phyloP scores from a whole-genome alignment of 2,113 vertebrate species.

The Pelecanoides urinatrix region DNA sequence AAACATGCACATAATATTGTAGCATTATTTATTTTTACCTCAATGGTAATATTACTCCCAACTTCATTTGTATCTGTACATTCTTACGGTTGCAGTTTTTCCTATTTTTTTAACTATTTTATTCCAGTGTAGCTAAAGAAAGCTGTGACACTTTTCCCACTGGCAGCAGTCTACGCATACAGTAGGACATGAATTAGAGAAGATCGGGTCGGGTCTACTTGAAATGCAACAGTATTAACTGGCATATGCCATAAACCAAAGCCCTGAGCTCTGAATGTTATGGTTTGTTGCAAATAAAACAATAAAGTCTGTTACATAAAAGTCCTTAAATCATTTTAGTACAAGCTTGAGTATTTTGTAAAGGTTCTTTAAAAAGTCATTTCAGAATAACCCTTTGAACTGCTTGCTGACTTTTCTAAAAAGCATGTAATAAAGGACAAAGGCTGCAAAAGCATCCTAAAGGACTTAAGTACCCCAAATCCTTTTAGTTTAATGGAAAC shows the following conservation, averaged over 20 bases:
- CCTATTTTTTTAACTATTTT: not conserved
- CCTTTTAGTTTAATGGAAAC: no score
- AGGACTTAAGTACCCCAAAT: not conserved
- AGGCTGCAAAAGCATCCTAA: not conserved
- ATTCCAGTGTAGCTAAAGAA: not conserved
- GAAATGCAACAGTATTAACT: not conserved
- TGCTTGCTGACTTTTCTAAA: not conserved
- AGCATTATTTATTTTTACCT: not conserved
- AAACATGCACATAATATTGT: not conserved
- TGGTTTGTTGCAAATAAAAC: not conserved
- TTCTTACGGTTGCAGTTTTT: not conserved
- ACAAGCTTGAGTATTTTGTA: not conserved
- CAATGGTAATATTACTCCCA: no score
- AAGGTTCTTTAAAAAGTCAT: not conserved
- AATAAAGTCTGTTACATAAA: not conserved
- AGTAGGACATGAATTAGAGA: not conserved
- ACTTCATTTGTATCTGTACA: no score
- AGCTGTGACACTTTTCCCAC: not conserved
- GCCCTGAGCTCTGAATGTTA: not conserved
- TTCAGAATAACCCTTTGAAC: not conserved
- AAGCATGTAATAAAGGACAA: not conserved
- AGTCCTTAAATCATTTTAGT: not conserved
- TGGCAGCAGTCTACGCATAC: not conserved
- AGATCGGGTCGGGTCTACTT: accelerated
- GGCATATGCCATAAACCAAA: not conserved